Conservation (phyloP, 2,113 vertebrate species). For the Ceratotherium simum region DNA sequence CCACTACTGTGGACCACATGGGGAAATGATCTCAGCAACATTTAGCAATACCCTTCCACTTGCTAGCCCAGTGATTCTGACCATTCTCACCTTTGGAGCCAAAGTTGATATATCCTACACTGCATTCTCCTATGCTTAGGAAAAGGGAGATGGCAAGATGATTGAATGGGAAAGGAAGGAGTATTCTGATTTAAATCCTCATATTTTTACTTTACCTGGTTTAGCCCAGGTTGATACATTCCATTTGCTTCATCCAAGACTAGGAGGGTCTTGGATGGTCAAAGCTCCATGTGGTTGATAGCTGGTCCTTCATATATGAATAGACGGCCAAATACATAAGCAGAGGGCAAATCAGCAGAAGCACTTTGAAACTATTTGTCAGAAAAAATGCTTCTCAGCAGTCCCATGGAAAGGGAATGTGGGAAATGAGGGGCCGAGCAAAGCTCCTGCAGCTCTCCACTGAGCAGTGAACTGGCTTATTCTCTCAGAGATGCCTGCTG, state of each 20-base stretch:
- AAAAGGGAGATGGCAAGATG: neutral
- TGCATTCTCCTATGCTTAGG: neutral
- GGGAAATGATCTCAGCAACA: neutral
- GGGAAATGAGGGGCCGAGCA: neutral
- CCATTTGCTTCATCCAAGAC: neutral
- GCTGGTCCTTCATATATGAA: neutral
- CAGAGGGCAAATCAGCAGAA: neutral
- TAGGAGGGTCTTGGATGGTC: neutral
- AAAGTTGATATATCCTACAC: neutral
- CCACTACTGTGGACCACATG: neutral
- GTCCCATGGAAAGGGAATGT: slow-evolving; percentile 50
- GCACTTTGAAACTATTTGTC: slow-evolving; percentile 55
- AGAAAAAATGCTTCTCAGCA: slow-evolving; percentile 49
- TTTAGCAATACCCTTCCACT: neutral
- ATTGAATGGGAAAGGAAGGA: neutral
- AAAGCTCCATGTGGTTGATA: neutral
- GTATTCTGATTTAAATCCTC: neutral
- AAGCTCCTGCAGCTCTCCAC: slow-evolving; percentile 49
- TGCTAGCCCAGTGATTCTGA: neutral
- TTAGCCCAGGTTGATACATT: neutral
- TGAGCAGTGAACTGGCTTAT: slow-evolving; percentile 75
- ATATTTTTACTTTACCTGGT: neutral
- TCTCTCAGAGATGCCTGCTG: slow-evolving; percentile 66
- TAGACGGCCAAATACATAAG: neutral
- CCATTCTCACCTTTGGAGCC: neutral